Conservation (phyloP, 2,888 invertebrate genomes). For the Dryobota labecula region DNA sequence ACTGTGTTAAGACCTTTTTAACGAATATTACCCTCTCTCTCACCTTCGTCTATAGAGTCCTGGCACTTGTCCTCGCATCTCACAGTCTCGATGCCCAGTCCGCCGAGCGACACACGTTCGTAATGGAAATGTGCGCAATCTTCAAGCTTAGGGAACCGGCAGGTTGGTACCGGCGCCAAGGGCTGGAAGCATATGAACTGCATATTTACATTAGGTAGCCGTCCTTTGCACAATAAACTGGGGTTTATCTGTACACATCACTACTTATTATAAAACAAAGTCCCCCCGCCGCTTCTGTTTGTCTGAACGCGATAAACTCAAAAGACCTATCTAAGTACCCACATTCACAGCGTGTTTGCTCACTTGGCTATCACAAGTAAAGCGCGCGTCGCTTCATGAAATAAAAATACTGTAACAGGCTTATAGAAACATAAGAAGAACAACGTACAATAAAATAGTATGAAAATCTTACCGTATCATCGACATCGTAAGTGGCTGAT, state of each 20-base stretch:
- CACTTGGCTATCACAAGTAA: no score
- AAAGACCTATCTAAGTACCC: no score
- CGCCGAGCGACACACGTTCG: slow-evolving; percentile 97
- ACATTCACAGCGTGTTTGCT: no score
- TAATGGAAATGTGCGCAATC: slow-evolving; percentile 99
- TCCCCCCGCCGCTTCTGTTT: no score
- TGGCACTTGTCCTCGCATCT: slow-evolving; percentile 76
- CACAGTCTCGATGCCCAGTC: slow-evolving; percentile 89
- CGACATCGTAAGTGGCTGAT: slow-evolving; percentile 77
- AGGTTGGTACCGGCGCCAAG: slow-evolving; percentile 74
- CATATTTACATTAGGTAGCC: slow-evolving; percentile 28
- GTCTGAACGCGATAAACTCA: no score
- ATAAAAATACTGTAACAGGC: neutral
- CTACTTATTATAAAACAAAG: no score
- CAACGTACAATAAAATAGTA: no score
- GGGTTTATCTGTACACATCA: no score
- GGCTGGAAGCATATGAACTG: slow-evolving; percentile 70
- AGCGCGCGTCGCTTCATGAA: no score
- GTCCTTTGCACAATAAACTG: slow-evolving; percentile 5
- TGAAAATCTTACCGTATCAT: slow-evolving; percentile 76
- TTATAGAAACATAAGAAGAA: neutral
- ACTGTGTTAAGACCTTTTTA: neutral
- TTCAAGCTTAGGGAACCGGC: slow-evolving; percentile 92
- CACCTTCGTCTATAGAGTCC: slow-evolving; percentile 74
- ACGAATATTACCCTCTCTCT: slow-evolving; percentile 34